Conservation (phyloP, 2,797 vertebrate genomes). For the Steatocranus sp. region DNA sequence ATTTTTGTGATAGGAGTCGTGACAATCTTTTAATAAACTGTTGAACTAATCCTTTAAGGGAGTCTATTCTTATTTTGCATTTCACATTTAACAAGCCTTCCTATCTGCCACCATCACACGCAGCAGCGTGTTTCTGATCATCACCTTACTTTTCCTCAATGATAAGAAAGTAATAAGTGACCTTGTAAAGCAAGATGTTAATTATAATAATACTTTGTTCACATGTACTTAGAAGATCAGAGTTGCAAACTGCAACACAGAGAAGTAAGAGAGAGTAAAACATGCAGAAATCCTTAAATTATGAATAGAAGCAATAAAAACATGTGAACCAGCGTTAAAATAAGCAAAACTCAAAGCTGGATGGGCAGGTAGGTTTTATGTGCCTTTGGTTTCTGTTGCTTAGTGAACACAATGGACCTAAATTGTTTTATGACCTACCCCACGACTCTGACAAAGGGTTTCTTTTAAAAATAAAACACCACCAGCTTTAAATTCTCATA, state of each 20-base stretch:
- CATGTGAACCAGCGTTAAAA: neutral
- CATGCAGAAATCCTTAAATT: neutral
- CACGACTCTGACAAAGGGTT: neutral
- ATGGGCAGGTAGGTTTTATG: neutral
- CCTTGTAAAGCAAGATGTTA: neutral
- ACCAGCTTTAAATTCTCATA: neutral
- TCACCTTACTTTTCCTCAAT: neutral
- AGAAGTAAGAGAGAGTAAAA: neutral
- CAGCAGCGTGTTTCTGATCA: neutral
- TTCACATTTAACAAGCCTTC: neutral
- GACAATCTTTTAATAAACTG: neutral
- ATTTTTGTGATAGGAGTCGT: neutral
- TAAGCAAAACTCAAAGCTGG: neutral
- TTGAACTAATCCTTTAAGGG: neutral
- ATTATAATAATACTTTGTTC: neutral
- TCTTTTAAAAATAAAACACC: neutral
- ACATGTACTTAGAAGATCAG: accelerated
- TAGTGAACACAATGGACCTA: neutral
- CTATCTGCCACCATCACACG: neutral
- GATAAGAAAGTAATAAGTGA: neutral
- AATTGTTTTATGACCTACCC: neutral
- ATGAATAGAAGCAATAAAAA: neutral
- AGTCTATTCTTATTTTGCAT: neutral
- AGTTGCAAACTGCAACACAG: neutral
- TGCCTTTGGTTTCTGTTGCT: neutral